Evolutionary conservation across 2,888 invertebrate genomes (phyloP).

Genomic region (Watsonalla cultraria): DNA sequence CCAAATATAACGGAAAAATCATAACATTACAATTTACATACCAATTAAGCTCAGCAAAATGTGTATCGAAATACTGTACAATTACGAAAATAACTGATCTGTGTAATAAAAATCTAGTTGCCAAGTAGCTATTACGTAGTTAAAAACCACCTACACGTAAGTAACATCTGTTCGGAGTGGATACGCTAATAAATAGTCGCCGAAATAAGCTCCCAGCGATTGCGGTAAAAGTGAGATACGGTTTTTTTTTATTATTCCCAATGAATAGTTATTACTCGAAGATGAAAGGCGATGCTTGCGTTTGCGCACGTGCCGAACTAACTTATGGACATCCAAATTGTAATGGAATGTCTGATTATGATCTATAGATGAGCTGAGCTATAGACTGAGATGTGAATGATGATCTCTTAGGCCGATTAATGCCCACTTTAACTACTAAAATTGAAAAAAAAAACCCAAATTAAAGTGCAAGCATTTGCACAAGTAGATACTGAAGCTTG

Average conservation of each 20-base stretch:
- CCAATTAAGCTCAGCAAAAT: neutral
- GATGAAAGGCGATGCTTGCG: constrained; percentile 52
- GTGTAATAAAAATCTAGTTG: neutral
- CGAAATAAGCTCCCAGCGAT: constrained; percentile 54
- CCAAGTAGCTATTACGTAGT: constrained; percentile 4
- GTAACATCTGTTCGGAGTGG: constrained; percentile 16
- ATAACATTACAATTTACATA: neutral
- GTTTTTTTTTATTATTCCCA: constrained; percentile 52
- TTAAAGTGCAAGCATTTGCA: too few relatives aligned
- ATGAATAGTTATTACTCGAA: constrained; percentile 58
- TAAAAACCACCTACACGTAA: constrained; percentile 4
- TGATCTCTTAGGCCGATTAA: too few relatives aligned
- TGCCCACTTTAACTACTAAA: too few relatives aligned
- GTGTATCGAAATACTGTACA: neutral
- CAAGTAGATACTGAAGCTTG: too few relatives aligned
- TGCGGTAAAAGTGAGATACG: constrained; percentile 53
- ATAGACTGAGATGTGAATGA: too few relatives aligned
- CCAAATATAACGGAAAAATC: neutral
- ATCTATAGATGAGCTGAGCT: constrained; percentile 7
- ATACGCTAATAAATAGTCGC: constrained; percentile 44
- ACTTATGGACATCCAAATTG: constrained; percentile 36
- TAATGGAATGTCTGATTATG: constrained; percentile 52
- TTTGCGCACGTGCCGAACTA: constrained; percentile 46
- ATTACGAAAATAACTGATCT: neutral
- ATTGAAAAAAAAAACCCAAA: too few relatives aligned